Percentiles rank a stretch among this genome's conserved stretches.
phyloP scores from a whole-genome alignment of 1,140 invertebrate species.

The Pseudomyrmex pallidus region DNA sequence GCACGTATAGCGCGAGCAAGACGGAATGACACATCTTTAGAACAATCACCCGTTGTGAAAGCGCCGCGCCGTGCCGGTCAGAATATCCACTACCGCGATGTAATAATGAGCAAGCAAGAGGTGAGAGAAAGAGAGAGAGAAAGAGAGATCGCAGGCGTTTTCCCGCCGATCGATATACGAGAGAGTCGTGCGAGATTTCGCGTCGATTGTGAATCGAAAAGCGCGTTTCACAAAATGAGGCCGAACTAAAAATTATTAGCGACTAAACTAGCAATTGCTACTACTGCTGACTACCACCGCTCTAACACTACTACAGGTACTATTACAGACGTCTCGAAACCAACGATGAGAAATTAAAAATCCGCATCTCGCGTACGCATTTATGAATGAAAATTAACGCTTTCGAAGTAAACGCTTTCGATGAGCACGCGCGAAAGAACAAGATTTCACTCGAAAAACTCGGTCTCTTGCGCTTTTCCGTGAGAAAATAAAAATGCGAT shows the following conservation, averaged over 20 bases:
- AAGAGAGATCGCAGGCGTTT: slow-evolving; percentile 60
- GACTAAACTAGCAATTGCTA: not conserved
- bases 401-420: not conserved
- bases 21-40: slow-evolving; percentile 75
- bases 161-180: slow-evolving; percentile 19
- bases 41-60: slow-evolving; percentile 79
- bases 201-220: not conserved
- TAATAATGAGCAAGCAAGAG: slow-evolving; percentile 57
- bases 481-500: too few species aligned
- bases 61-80: slow-evolving; percentile 62
- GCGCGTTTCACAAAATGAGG: slow-evolving; percentile 4
- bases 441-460: not conserved
- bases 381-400: not conserved
- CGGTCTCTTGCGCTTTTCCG: not conserved
- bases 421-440: not conserved
- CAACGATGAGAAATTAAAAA: too few species aligned
- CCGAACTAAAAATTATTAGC: not conserved
- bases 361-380: not conserved
- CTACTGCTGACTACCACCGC: too few species aligned
- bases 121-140: slow-evolving; percentile 35
- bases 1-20: slow-evolving; percentile 40
- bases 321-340: too few species aligned
- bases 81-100: slow-evolving; percentile 62
- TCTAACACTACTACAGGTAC: too few species aligned
- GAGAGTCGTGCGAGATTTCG: slow-evolving; percentile 10